These are phyloP conservation scores for Nymphalis c-album DNA, from an alignment of 2,888 invertebrate genomes.

Conservation along the genomic window DNA sequence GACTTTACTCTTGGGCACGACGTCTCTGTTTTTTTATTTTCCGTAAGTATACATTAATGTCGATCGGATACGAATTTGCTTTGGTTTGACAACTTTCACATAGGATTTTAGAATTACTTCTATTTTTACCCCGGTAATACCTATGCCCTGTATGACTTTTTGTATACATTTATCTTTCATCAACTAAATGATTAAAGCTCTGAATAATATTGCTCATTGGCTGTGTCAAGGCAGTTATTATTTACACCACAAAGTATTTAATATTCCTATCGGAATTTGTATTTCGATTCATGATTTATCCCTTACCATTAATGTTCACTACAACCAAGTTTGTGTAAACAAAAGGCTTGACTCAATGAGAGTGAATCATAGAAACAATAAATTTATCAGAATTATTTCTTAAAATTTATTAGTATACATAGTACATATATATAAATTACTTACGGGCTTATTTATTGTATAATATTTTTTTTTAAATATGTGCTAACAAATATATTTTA, in stretches of 20 bases:
- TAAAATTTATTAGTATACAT: not conserved
- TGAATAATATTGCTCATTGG: conserved; percentile 15
- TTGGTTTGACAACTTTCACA: conserved; percentile 79
- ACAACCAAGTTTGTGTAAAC: conserved; percentile 50
- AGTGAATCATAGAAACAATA: conserved; percentile 33
- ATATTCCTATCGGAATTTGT: conserved; percentile 32
- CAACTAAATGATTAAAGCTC: conserved; percentile 17
- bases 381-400: conserved; percentile 3
- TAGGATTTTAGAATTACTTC: conserved; percentile 67
- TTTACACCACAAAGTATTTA: conserved; percentile 36
- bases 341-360: conserved; percentile 42
- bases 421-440: not conserved
- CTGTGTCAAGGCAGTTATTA: conserved; percentile 29
- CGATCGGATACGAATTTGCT: conserved; percentile 66
- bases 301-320: conserved; percentile 22
- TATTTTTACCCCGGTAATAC: conserved; percentile 67
- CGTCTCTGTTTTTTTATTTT: conserved; percentile 97
- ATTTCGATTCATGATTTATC: conserved; percentile 22
- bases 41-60: conserved; percentile 90
- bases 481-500: no score
- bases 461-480: no score
- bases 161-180: conserved; percentile 39
- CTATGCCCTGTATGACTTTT: conserved; percentile 53
- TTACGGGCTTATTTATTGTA: not conserved
- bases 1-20: conserved; percentile 95